These are phyloP conservation scores for Drosophila ogumai DNA, from an alignment of 1,140 invertebrate genomes.

Conservation along the genomic window DNA sequence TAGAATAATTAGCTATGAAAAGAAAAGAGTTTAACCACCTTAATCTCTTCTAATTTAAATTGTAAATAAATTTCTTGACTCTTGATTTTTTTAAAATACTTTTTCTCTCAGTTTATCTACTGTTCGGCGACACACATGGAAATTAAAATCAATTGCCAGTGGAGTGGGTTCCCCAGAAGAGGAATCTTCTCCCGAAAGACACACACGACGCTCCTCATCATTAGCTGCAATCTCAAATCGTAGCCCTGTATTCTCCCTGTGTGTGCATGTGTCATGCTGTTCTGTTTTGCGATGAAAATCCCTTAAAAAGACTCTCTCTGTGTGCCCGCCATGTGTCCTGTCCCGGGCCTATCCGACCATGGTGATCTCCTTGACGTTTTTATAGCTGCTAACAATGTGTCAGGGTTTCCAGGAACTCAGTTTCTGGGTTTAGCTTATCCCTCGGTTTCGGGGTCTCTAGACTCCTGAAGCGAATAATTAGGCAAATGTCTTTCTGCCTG, in stretches of 20 bases:
- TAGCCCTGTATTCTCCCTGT: slow-evolving; percentile 15
- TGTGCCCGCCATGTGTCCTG: slow-evolving; percentile 59
- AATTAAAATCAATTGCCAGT: slow-evolving; percentile 49
- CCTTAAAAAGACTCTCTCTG: slow-evolving; percentile 49
- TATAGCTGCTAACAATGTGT: slow-evolving; percentile 79
- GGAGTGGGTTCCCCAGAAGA: slow-evolving; percentile 32
- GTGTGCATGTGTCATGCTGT: slow-evolving; percentile 67
- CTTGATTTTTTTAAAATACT: fast-evolving
- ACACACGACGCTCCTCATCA: slow-evolving; percentile 45
- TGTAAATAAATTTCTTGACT: not conserved
- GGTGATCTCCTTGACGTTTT: slow-evolving; percentile 69
- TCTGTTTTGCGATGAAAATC: slow-evolving; percentile 63
- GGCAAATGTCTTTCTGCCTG: slow-evolving; percentile 45
- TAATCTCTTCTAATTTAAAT: too few species aligned
- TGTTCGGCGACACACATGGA: slow-evolving; percentile 35
- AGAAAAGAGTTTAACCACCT: not conserved
- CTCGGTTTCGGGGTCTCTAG: slow-evolving; percentile 11
- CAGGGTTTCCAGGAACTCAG: slow-evolving; percentile 72
- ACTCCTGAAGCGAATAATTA: slow-evolving; percentile 46
- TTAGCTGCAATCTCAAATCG: slow-evolving; percentile 33
- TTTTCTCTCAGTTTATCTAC: slow-evolving; percentile 1
- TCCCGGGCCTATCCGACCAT: slow-evolving; percentile 25
- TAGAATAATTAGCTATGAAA: too few species aligned
- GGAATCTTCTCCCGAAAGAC: slow-evolving; percentile 35
- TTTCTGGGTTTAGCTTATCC: slow-evolving; percentile 24